Conservation (phyloP, 2,888 invertebrate species). For the Allacma fusca region DNA sequence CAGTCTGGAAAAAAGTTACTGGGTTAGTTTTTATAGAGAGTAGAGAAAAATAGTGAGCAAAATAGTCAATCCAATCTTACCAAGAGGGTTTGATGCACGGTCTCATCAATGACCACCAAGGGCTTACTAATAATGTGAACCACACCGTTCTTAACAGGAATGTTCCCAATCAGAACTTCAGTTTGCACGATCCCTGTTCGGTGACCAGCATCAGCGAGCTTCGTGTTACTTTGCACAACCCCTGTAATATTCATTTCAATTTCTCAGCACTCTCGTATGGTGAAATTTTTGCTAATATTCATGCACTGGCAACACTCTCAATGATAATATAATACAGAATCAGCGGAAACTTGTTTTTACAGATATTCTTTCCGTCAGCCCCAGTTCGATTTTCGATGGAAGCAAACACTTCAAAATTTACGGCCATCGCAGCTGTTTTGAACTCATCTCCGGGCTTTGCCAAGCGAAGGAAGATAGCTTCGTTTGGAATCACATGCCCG, state of each 20-base stretch:
- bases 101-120: constrained; percentile 89
- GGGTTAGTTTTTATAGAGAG: not conserved
- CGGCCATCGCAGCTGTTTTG: constrained; percentile 68
- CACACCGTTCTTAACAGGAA: constrained; percentile 90
- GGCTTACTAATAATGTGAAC: constrained; percentile 91
- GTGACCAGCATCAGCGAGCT: constrained; percentile 79
- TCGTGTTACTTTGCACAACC: constrained; percentile 85
- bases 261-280: not conserved
- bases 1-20: not conserved
- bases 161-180: constrained; percentile 87
- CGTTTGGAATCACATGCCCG: constrained; percentile 87
- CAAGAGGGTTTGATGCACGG: constrained; percentile 84
- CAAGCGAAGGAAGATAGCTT: constrained; percentile 83
- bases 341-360: not conserved
- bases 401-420: constrained; percentile 58
- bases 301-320: not conserved
- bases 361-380: constrained; percentile 36
- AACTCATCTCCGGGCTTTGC: constrained; percentile 77
- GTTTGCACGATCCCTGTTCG: constrained; percentile 84
- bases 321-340: not conserved
- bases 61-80: constrained; percentile 69
- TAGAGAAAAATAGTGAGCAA: not conserved
- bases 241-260: constrained; percentile 66
- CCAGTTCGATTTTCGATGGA: constrained; percentile 52
- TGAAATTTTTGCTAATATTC: not conserved